Evolutionary conservation across 2,797 vertebrate genomes (phyloP), one percentile per base, ranked within the genome.

Genomic region (Malurus leucopterus): DNA sequence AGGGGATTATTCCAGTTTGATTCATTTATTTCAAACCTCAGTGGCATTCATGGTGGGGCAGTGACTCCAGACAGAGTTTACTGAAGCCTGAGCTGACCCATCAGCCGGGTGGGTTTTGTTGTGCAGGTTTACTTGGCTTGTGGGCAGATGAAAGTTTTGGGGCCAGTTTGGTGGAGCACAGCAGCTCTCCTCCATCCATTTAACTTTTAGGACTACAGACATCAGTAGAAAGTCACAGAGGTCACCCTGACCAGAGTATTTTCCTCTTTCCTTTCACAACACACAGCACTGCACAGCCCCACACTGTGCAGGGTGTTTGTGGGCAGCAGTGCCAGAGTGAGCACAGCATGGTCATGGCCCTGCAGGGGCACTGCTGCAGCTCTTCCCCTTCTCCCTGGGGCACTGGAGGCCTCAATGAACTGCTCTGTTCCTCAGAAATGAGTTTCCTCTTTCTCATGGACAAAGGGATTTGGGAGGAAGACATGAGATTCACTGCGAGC

Each of bases 131-230:
- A 96, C 90, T 98, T 98, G 97, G 97, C 97, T 12, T 96, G 96
- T 69, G 98, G 97, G 91, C 97, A 97, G 93, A 53, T 78, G 8
- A 93, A 97, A 50, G 86, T 90, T 85, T 96, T 69, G n/a, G 89
- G 95, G 13, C 90, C 96, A 0, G 86, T 97, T 43, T 82, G 97
- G 14, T 98, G 96, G 40, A 98, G 98, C 15, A 87, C 97, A 12
- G 95, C 97, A n/a, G 97, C 96, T 40, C 95, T 98, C 46, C 97
- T 98, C 75, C 98, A 97, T 94, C 96, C 98, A 73, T 97, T 98
- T 86, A 97, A 96, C 92, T 96, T 94, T 89, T 98, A 98, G 3
- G 79, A 94, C 75, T 95, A 93, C 51, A 89, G 96, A 61, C 91
- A 98, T 65, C 89, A 92, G 38, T 95, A 90, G 36, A 86, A 92